Conservation (phyloP, 2,797 vertebrate species). For the Sphenodon punctatus region DNA sequence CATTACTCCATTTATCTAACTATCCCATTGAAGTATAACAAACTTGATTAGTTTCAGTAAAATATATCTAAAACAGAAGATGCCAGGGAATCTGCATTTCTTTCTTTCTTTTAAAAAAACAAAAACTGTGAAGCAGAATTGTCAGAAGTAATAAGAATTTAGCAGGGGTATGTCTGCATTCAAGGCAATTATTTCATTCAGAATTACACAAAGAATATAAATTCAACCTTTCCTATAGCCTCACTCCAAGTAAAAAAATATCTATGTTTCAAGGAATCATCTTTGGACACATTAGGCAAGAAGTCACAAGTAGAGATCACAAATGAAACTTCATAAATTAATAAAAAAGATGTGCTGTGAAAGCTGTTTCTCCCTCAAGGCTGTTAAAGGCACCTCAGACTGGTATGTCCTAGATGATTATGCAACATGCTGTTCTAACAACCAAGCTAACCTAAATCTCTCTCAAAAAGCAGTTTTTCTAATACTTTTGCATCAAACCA, state of each 20-base stretch:
- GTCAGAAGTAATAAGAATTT: background rate
- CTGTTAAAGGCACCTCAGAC: background rate
- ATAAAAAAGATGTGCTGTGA: background rate
- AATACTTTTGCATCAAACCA: background rate
- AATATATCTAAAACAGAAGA: too few relatives aligned
- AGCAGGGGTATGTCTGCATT: background rate
- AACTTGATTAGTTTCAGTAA: background rate
- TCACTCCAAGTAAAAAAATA: fast-evolving
- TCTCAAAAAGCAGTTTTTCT: background rate
- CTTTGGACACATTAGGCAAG: background rate
- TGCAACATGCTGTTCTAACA: background rate
- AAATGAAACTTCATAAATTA: background rate
- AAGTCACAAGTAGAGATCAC: background rate
- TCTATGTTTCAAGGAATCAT: background rate
- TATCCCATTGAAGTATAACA: too few relatives aligned
- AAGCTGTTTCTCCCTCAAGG: background rate
- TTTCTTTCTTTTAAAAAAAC: too few relatives aligned
- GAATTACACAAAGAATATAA: background rate
- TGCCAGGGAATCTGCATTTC: too few relatives aligned
- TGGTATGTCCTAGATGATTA: background rate
- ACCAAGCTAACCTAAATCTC: background rate
- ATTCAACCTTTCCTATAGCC: background rate
- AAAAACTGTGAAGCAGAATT: background rate
- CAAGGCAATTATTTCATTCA: background rate
- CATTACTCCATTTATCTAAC: background rate